Conservation (phyloP, 2,888 invertebrate genomes). For the Dicyrtoma fusca region DNA sequence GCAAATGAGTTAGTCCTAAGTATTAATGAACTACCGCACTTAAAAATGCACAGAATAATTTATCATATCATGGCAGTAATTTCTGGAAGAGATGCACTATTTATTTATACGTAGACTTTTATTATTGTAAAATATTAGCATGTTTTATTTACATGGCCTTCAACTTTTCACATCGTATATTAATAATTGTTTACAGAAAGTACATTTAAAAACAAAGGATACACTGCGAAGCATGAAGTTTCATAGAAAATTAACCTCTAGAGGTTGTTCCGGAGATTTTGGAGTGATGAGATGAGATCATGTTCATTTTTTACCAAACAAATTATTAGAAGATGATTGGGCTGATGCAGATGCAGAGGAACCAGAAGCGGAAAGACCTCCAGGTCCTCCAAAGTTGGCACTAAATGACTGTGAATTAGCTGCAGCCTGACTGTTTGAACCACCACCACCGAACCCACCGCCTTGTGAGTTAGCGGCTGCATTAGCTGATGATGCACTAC, state of each 20-base stretch:
- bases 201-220: background rate
- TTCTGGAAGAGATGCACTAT: too few species aligned
- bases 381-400: conserved; percentile 39
- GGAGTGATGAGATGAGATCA: conserved; percentile 20
- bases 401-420: conserved; percentile 39
- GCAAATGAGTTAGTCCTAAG: too few species aligned
- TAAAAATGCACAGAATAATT: too few species aligned
- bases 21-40: too few species aligned
- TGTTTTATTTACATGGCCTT: conserved; percentile 19
- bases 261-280: background rate
- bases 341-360: conserved; percentile 2
- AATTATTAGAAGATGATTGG: background rate
- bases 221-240: background rate
- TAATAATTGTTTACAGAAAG: background rate
- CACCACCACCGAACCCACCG: conserved; percentile 25
- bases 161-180: conserved; percentile 3
- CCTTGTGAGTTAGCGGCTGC: background rate
- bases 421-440: conserved; percentile 23
- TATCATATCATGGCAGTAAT: too few species aligned
- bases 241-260: too few species aligned
- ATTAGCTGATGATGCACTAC: background rate
- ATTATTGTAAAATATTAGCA: too few species aligned
- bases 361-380: conserved; percentile 22
- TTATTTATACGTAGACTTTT: too few species aligned
- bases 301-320: conserved; percentile 6